These are phyloP conservation scores for Liopterus haemorrhoidalis DNA, from an alignment of 2,888 invertebrate species.

Conservation along the genomic window DNA sequence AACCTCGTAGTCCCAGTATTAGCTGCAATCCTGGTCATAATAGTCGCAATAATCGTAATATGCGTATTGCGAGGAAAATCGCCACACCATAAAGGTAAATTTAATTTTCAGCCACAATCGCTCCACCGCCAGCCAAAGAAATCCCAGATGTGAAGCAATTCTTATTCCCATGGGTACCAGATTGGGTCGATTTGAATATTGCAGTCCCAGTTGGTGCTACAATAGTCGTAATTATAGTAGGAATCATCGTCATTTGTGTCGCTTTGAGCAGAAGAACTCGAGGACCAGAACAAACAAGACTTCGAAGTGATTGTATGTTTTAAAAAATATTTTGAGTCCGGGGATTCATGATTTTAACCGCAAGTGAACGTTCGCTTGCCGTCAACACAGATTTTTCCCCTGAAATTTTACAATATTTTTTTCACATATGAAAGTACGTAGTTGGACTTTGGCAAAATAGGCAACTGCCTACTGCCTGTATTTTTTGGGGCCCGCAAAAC, in stretches of 20 bases:
- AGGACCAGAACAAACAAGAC: slow-evolving; percentile 62
- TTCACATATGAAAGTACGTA: too few relatives aligned
- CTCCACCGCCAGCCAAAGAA: slow-evolving; percentile 60
- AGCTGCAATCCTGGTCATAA: slow-evolving; percentile 85
- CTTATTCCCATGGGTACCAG: slow-evolving; percentile 71
- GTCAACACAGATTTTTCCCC: too few relatives aligned
- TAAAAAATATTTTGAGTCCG: background rate
- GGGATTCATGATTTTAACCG: background rate
- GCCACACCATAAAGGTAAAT: slow-evolving; percentile 77
- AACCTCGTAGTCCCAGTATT: slow-evolving; percentile 91
- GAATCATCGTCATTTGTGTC: slow-evolving; percentile 84
- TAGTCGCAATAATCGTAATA: slow-evolving; percentile 88
- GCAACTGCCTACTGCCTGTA: too few relatives aligned
- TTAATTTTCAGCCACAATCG: slow-evolving; percentile 65
- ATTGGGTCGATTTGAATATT: slow-evolving; percentile 85
- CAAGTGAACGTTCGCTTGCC: too few relatives aligned
- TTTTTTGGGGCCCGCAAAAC: too few relatives aligned
- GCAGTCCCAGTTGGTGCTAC: slow-evolving; percentile 86
- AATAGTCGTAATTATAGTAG: slow-evolving; percentile 82
- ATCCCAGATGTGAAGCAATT: slow-evolving; percentile 48
- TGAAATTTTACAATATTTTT: too few relatives aligned
- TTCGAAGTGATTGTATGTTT: slow-evolving; percentile 79
- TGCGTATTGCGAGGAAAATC: slow-evolving; percentile 84
- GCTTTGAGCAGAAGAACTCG: slow-evolving; percentile 72
- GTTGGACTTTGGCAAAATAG: too few relatives aligned